Evolutionary conservation across 2,113 vertebrate genomes (phyloP).

Genomic region (Oreochromis spilurus): DNA sequence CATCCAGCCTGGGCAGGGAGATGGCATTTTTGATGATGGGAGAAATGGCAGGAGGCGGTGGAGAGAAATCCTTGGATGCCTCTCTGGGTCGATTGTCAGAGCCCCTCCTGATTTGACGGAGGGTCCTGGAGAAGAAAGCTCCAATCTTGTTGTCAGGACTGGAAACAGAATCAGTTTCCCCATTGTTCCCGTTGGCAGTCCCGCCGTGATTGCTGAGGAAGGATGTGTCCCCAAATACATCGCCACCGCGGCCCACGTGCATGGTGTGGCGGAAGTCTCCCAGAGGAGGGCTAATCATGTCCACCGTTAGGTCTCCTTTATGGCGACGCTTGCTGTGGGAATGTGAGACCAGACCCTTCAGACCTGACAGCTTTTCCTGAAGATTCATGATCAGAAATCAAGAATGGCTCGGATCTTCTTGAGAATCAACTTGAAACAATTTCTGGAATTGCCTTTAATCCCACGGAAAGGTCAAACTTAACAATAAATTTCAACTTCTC

Average conservation of each 20-base stretch:
- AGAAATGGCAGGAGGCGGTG: slow-evolving; percentile 80
- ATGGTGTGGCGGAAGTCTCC: slow-evolving; percentile 98
- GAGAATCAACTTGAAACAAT: not conserved
- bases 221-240: slow-evolving; percentile 94
- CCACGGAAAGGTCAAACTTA: not conserved
- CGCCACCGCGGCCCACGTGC: slow-evolving; percentile 92
- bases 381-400: slow-evolving; percentile 79
- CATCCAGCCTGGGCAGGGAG: slow-evolving; percentile 85
- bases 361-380: slow-evolving; percentile 87
- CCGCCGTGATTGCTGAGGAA: slow-evolving; percentile 94
- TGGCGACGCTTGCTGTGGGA: slow-evolving; percentile 84
- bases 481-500: not conserved
- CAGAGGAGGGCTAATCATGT: slow-evolving; percentile 96
- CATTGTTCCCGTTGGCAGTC: slow-evolving; percentile 39
- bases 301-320: slow-evolving; percentile 82
- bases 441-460: slow-evolving; percentile 4
- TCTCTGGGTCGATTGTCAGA: slow-evolving; percentile 70
- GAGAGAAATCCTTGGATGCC: slow-evolving; percentile 69
- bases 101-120: slow-evolving; percentile 81
- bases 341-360: slow-evolving; percentile 84
- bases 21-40: slow-evolving; percentile 97
- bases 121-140: slow-evolving; percentile 83
- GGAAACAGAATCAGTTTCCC: slow-evolving; percentile 66
- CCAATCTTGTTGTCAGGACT: slow-evolving; percentile 70
- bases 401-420: not conserved